phyloP scores from a whole-genome alignment of 64 coral and sea anemone genomes.

The Exaiptasia diaphana region DNA sequence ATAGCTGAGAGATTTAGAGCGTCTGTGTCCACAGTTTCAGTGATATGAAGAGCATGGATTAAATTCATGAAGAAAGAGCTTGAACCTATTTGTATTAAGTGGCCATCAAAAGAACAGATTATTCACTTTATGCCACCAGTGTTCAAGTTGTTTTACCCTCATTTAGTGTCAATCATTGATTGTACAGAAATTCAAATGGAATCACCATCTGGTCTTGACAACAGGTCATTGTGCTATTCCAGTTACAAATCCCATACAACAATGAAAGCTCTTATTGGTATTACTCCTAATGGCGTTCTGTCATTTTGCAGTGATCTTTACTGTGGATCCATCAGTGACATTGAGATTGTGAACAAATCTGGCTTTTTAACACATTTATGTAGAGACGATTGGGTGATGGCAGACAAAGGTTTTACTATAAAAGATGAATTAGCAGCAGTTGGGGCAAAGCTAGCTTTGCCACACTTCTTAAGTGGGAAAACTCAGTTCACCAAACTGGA shows the following conservation, averaged over 20 bases:
- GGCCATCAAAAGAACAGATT: constrained; percentile 48
- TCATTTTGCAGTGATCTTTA: constrained; percentile 39
- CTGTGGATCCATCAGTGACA: constrained; percentile 56
- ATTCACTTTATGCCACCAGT: constrained; percentile 8
- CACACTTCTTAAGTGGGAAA: constrained; percentile 18
- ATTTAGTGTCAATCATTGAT: constrained; percentile 13
- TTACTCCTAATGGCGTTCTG: constrained; percentile 52
- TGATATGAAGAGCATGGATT: constrained; percentile 36
- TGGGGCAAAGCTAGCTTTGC: constrained; percentile 21
- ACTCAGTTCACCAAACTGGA: constrained; percentile 14
- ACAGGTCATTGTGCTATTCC: constrained; percentile 12
- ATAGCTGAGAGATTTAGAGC: constrained; percentile 41
- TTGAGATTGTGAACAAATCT: constrained; percentile 40
- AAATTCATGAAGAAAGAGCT: constrained; percentile 29
- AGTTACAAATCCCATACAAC: constrained; percentile 5
- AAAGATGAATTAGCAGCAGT: constrained; percentile 41
- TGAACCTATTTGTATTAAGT: constrained; percentile 10
- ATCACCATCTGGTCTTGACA: constrained; percentile 16
- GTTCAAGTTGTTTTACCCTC: constrained; percentile 21
- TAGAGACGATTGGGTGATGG: constrained; percentile 29
- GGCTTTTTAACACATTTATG: constrained; percentile 20
- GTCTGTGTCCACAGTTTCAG: constrained; percentile 40
- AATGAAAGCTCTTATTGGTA: constrained; percentile 44
- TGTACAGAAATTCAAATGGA: constrained; percentile 19
- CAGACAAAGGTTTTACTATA: constrained; percentile 44